These are phyloP conservation scores for Carpatolechia fugitivella DNA, from an alignment of 2,888 invertebrate species.

Conservation along the genomic window DNA sequence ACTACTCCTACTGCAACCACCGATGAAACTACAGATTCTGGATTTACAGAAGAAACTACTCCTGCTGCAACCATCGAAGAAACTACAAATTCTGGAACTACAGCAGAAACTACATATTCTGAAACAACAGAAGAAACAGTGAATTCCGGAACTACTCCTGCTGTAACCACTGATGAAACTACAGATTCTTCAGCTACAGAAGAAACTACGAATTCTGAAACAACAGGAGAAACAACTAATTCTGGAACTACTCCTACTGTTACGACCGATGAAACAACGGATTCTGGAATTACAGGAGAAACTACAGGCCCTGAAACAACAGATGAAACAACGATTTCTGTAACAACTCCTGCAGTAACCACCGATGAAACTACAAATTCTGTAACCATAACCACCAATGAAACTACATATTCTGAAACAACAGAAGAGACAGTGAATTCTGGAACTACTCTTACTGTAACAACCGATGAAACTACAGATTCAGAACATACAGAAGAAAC, in stretches of 20 bases:
- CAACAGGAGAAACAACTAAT: background rate
- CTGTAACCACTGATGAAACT: background rate
- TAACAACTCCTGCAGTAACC: no score
- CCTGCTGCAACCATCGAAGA: no score
- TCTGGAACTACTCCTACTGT: background rate
- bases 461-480: no score
- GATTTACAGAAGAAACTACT: no score
- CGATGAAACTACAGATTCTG: background rate
- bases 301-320: background rate
- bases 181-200: background rate
- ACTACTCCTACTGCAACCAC: no score
- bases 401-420: background rate
- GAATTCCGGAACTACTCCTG: background rate
- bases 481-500: no score
- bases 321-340: no score
- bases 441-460: no score
- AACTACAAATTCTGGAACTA: background rate
- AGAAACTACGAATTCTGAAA: background rate
- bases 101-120: no score
- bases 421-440: no score
- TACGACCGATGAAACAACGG: background rate
- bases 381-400: background rate
- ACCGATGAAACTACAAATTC: no score
- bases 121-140: background rate
- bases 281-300: background rate